Conservation (phyloP, 1,140 invertebrate species). For the Ridgeia piscesae region DNA sequence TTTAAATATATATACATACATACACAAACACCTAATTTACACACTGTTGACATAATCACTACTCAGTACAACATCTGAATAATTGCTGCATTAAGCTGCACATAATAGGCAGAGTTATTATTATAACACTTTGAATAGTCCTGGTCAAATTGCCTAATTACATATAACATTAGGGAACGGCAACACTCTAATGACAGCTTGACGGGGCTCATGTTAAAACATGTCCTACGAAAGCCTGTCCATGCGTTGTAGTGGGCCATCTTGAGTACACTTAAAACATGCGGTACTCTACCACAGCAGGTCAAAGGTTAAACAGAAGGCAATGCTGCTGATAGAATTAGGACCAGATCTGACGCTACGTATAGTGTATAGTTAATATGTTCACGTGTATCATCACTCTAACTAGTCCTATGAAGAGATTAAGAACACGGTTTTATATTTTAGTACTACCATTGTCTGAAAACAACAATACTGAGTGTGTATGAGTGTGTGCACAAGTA, state of each 20-base stretch:
- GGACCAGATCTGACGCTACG: too few species aligned
- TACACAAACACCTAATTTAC: background rate
- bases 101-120: background rate
- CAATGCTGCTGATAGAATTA: background rate
- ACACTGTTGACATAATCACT: background rate
- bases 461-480: too few species aligned
- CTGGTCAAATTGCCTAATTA: background rate
- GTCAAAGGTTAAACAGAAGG: background rate
- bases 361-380: too few species aligned
- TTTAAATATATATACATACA: too few species aligned
- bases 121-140: background rate
- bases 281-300: background rate
- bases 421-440: too few species aligned
- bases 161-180: background rate
- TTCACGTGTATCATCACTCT: too few species aligned
- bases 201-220: background rate
- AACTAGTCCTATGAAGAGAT: too few species aligned
- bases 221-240: background rate
- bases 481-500: too few species aligned
- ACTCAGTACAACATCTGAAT: background rate
- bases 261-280: background rate
- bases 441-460: too few species aligned
- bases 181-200: background rate
- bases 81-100: background rate
- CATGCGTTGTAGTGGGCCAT: background rate